phyloP scores from a whole-genome alignment of 2,113 vertebrate species.

The Vanacampus margaritifer region DNA sequence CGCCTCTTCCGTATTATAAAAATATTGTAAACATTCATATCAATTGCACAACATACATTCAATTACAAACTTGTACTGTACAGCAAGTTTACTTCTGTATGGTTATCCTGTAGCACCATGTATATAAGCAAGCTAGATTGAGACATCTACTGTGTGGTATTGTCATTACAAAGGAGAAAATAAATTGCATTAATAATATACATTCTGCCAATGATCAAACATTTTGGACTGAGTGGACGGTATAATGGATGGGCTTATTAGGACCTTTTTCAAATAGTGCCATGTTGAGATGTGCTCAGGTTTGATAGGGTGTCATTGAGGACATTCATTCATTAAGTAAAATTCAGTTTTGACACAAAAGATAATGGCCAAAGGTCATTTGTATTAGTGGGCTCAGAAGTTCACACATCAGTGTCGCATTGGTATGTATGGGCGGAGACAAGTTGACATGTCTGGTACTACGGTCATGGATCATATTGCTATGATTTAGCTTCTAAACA shows the following conservation, averaged over 20 bases:
- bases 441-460: constrained; percentile 9
- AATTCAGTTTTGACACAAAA: constrained; percentile 59
- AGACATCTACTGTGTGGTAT: constrained; percentile 49
- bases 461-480: constrained; percentile 13
- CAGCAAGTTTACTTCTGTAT: constrained; percentile 57
- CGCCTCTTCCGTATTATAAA: constrained; percentile 67
- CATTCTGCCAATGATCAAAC: constrained; percentile 31
- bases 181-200: constrained; percentile 35
- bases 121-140: constrained; percentile 57
- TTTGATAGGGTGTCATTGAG: constrained; percentile 20
- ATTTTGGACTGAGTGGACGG: constrained; percentile 3
- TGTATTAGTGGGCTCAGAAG: neutral
- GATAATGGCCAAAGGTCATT: constrained; percentile 30
- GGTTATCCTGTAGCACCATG: constrained; percentile 72
- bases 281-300: constrained; percentile 5
- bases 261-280: constrained; percentile 18
- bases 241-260: constrained; percentile 9
- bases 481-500: constrained; percentile 19
- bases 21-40: constrained; percentile 77
- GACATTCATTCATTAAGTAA: constrained; percentile 57
- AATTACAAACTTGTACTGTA: constrained; percentile 75
- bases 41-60: constrained; percentile 79
- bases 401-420: constrained; percentile 22
- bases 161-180: constrained; percentile 41
- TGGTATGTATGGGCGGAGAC: constrained; percentile 25